Evolutionary conservation across 2,113 vertebrate genomes (phyloP).

Genomic region (Apteryx owenii): DNA sequence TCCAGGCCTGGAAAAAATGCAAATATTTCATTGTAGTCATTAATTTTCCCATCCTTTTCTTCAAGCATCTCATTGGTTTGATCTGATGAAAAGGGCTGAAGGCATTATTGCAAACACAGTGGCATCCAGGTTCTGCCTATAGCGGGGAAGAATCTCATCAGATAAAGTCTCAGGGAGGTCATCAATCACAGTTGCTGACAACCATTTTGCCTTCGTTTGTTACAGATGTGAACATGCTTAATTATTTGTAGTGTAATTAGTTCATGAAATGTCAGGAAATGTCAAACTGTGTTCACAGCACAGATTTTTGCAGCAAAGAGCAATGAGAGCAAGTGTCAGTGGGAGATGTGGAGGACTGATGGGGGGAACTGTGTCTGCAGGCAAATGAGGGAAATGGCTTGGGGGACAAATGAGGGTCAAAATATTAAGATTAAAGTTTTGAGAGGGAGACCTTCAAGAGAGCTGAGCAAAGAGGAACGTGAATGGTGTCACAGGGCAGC

Average conservation of each 20-base stretch:
- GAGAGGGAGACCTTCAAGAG: conserved; percentile 48
- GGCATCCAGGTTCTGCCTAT: conserved; percentile 78
- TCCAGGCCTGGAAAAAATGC: conserved; percentile 91
- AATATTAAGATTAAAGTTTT: conserved; percentile 75
- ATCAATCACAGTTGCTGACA: conserved; percentile 89
- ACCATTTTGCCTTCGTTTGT: conserved; percentile 86
- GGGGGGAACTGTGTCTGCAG: conserved; percentile 66
- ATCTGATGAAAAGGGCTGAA: conserved; percentile 88
- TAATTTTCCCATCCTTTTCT: conserved; percentile 98
- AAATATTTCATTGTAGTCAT: conserved; percentile 98
- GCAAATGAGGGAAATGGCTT: conserved; percentile 66
- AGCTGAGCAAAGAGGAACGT: neutral
- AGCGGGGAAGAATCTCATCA: conserved; percentile 85
- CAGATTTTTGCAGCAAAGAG: conserved; percentile 79
- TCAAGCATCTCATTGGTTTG: conserved; percentile 87
- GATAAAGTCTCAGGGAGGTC: conserved; percentile 87
- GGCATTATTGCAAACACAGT: conserved; percentile 86
- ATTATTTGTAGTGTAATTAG: conserved; percentile 95
- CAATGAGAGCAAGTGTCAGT: conserved; percentile 81
- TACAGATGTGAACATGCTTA: conserved; percentile 92
- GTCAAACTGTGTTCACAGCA: conserved; percentile 82
- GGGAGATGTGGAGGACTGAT: conserved; percentile 74
- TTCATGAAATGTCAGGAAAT: conserved; percentile 90
- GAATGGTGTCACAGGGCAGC: conserved; percentile 19
- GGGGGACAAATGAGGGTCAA: conserved; percentile 76